These are phyloP conservation scores for Mus spretus DNA, from an alignment of 2,797 vertebrate species.

Conservation along the genomic window DNA sequence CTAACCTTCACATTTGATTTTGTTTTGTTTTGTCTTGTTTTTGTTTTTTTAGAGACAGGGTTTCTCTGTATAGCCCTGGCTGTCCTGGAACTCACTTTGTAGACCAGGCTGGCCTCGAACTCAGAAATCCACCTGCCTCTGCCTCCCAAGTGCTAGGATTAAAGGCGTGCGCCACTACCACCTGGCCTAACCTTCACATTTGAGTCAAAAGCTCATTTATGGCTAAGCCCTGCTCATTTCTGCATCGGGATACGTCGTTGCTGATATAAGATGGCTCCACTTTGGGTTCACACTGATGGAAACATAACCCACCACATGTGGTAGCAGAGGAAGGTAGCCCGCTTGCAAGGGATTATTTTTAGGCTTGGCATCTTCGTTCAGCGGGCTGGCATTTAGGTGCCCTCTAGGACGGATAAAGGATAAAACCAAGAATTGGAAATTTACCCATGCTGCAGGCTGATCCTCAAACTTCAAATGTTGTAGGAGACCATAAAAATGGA, in stretches of 20 bases:
- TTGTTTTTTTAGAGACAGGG: too few relatives aligned
- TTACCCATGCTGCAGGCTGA: not conserved
- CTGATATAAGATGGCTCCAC: not conserved
- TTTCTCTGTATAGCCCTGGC: too few relatives aligned
- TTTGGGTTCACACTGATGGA: not conserved
- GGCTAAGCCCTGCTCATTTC: not conserved
- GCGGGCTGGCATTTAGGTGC: not conserved
- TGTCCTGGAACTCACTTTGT: too few relatives aligned
- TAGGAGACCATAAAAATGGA: not conserved
- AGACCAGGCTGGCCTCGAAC: too few relatives aligned
- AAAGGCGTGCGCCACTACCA: too few relatives aligned
- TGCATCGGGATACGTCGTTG: not conserved
- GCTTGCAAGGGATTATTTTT: not conserved
- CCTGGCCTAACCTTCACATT: not conserved
- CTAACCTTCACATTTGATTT: too few relatives aligned
- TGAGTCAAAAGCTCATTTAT: not conserved
- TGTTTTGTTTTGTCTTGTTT: too few relatives aligned
- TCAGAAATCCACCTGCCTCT: too few relatives aligned
- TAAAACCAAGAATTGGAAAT: conserved; percentile 27
- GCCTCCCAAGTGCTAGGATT: too few relatives aligned
- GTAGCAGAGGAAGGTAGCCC: not conserved
- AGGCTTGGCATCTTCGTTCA: not conserved
- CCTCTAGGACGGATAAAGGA: not conserved
- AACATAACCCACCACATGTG: not conserved
- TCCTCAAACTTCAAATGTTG: not conserved